Evolutionary conservation across 1,140 invertebrate species (phyloP), one percentile per base, ranked within the genome.

Genomic region (Halictus rubicundus): DNA sequence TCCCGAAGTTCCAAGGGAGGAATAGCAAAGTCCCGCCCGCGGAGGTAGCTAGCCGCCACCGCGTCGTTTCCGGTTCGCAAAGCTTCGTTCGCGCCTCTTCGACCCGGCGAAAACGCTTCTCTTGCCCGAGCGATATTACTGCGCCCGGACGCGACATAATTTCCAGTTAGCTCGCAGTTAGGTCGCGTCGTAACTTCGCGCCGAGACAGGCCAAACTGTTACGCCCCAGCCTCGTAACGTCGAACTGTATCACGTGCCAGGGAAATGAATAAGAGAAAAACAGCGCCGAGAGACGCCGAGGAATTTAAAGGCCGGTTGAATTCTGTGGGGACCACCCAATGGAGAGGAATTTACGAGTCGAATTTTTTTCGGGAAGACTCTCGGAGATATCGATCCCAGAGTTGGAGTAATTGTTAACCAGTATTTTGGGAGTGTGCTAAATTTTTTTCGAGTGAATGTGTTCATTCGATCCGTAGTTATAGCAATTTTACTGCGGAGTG

Each of bases 81-180:
- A 73, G 70, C 61, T 61, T 65, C 54, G 71, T 66, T 73, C 9
- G 23, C 39, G 52, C 23, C 61, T n/a, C n/a, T 65, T 65, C 49
- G 69, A 65, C 49, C 52, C 61, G 25, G 23, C 59, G 77, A 79
- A 73, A 73, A 79, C 54, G 68, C 64, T 78, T 68, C 32, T 32
- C 32, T 32, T 32, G 32, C 32, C 52, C 63, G 68, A 46, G 32
- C 32, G 42, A 78, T 78, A 78, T 78, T 78, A 71, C 75, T 52
- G 68, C 59, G 42, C 54, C 39, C 8, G 42, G 75, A 12, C 37
- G 63, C 68, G 46, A n/a, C 60, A 64, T 71, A 78, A 78, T 60
- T 78, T 71, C 66, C 9, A 39, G 27, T 64, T 70, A 78, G 63
- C 68, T 63, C 42, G 68, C 60, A 78, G 68, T 78, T 78, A 71